A percentile compares a stretch with the other conserved stretches of the same genome.
Conservation (phyloP, 2,113 vertebrate species). For the Atherinomorus stipes region DNA sequence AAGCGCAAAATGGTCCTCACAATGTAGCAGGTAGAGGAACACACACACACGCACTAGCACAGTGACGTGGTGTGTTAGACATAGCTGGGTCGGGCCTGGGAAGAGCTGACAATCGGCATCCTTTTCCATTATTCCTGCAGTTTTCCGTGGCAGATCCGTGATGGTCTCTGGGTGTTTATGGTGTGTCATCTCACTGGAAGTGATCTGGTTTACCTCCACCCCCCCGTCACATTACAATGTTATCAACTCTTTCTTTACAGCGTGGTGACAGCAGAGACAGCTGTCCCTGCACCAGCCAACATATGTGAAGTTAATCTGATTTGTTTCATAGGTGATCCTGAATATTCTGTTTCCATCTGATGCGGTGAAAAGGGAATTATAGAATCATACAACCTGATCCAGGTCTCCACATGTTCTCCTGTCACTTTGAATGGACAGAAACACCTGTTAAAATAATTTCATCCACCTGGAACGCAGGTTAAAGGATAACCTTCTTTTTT, state of each 20-base stretch:
- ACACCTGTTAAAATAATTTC: too few species aligned
- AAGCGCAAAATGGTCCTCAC: too few species aligned
- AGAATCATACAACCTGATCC: too few species aligned
- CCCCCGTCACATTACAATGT: neutral
- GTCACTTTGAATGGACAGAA: neutral
- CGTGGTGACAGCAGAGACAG: slow-evolving; percentile 43
- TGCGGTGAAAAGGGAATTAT: slow-evolving; percentile 3
- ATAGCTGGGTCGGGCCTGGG: slow-evolving; percentile 10
- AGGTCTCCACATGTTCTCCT: neutral
- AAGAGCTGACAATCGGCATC: slow-evolving; percentile 24
- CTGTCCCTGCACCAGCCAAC: slow-evolving; percentile 5
- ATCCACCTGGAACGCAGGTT: too few species aligned
- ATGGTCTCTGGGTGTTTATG: slow-evolving; percentile 10
- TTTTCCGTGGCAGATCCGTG: slow-evolving; percentile 5
- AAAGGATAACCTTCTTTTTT: too few species aligned
- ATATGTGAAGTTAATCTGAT: slow-evolving; percentile 28
- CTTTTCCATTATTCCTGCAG: slow-evolving; percentile 22
- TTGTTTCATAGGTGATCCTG: slow-evolving; percentile 44
- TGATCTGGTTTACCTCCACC: neutral
- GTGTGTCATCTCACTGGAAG: neutral
- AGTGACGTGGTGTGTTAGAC: neutral
- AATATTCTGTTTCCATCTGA: slow-evolving; percentile 34
- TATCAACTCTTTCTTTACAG: slow-evolving; percentile 10
- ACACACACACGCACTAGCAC: neutral
- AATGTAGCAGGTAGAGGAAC: too few species aligned